Evolutionary conservation across 2,888 invertebrate species (phyloP), one percentile per base, ranked within the genome.

Genomic region (Globia sparganii): DNA sequence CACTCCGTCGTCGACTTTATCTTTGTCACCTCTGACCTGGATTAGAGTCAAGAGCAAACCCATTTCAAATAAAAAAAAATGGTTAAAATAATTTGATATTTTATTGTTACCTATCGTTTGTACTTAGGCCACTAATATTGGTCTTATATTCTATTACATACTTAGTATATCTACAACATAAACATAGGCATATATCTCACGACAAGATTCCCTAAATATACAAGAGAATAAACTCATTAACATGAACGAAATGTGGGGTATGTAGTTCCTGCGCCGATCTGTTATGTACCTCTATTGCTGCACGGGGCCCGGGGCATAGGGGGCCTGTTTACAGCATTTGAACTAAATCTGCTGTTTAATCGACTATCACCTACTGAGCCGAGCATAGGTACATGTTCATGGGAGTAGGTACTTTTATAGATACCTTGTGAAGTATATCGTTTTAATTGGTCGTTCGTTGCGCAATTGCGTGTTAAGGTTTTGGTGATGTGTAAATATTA

Each of bases 271-370:
- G 40, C 70, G 59, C 49, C 31, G 64, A 56, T 43, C 69, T 66
- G 62, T 56, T 59, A 18, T 56, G 77, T 75, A 56, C 58, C 69
- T 56, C 69, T 61, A 56, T 66, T 59, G 49, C 46, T 53, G 37
- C 53, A 69, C 59, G 65, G 71, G 70, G 21, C 65, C 77, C 5
- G 53, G 56, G 31, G 34, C 4, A 61, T 72, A 28, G 43, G 72
- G 82, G 79, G 61, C 71, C 53, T 86, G 86, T 83, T 78, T 75
- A 75, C 84, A 69, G 46, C 67, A 65, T 78, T 83, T 67, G 58
- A 71, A 65, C 64, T 65, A 75, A 84, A 75, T 83, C 72, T 70
- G 61, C 70, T 73, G 83, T 73, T 86, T 58, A 82, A 83, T 73
- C 72, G 72, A 71, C 67, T 75, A 73, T 72, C 79, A 71, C 58